A percentile compares a stretch with the other conserved stretches of the same genome.
phyloP scores from a whole-genome alignment of 2,888 invertebrate species.

The Dromius quadrimaculatus region DNA sequence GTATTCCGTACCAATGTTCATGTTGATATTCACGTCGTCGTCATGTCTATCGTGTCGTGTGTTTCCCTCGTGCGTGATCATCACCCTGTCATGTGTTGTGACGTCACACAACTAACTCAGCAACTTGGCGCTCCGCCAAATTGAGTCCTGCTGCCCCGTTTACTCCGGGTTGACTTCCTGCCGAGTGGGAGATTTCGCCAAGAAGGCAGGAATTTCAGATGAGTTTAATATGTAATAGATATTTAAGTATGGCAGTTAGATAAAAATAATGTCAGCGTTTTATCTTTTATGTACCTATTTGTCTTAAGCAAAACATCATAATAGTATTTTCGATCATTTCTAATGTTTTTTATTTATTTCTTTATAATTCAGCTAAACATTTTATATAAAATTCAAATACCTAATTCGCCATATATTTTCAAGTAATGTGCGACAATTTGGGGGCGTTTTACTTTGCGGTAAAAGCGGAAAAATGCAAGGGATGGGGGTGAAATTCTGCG shows the following conservation, averaged over 20 bases:
- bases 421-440: neutral
- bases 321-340: too few species aligned
- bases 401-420: neutral
- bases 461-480: too few species aligned
- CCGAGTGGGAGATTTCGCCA: neutral
- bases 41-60: neutral
- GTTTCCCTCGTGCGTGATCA: slow-evolving; percentile 1
- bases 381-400: too few species aligned
- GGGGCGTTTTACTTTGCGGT: neutral
- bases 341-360: too few species aligned
- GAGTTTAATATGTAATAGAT: too few species aligned
- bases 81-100: neutral
- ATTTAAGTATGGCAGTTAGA: too few species aligned
- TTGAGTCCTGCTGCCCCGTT: slow-evolving; percentile 10
- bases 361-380: too few species aligned
- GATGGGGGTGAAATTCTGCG: slow-evolving; percentile 2
- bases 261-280: too few species aligned
- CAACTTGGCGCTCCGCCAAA: slow-evolving; percentile 13
- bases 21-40: neutral
- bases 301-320: too few species aligned
- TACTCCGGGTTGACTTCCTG: neutral
- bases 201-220: neutral
- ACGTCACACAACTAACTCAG: slow-evolving; percentile 1
- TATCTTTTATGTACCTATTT: too few species aligned
- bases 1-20: neutral